Base-by-base conservation (phyloP, 2,797 vertebrate species). In the Chiroxiphia lanceolata region DNA sequence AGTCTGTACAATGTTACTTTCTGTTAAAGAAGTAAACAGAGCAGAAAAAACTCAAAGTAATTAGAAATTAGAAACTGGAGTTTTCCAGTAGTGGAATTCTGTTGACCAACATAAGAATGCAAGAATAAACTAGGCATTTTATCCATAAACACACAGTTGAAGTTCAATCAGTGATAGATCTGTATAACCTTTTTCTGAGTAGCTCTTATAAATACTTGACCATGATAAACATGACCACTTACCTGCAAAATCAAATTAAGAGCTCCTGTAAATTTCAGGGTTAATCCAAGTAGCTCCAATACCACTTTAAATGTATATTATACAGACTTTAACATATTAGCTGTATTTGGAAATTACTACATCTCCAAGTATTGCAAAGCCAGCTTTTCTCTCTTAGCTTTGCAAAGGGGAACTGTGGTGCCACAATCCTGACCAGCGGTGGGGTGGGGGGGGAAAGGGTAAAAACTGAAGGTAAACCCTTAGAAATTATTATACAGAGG, bases 391-490 rank as follows among this genome's bases (percentile, higher is more conserved):
- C 27, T 59, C 22, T 25, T 31, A 50, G 6, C 18, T 38, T 56
- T 54, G 6, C 7, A 27, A 47, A 60, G 11, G 0, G 0, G 9
- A 72, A 34, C 36, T 36, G 25, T 0, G 2, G 19, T 15, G 3
- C 34, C 54, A 20, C 9, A 83, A 63, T 8, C 10, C 31, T 38
- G 9, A 48, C 3, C 38, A 27, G n/a, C n/a, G n/a, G 25, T 22
- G 6, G 3, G 16, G 21, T 26, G 38, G 27, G 2, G 13, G 45
- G 22, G 22, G 22, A 8, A 64, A 15, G 10, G 0, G 0, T 47
- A 60, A 67, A 77, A 86, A 42, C 0, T 44, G 7, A 77, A 67
- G 11, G 6, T 17, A 44, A 82, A n/a, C 3, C 4, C 31, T 64
- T 53, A 26, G 2, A 40, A 63, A 50, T 70, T 20, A 40, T 26